Evolutionary conservation across 2,113 vertebrate species (phyloP).

Genomic region (Psittacula cyanocephala): DNA sequence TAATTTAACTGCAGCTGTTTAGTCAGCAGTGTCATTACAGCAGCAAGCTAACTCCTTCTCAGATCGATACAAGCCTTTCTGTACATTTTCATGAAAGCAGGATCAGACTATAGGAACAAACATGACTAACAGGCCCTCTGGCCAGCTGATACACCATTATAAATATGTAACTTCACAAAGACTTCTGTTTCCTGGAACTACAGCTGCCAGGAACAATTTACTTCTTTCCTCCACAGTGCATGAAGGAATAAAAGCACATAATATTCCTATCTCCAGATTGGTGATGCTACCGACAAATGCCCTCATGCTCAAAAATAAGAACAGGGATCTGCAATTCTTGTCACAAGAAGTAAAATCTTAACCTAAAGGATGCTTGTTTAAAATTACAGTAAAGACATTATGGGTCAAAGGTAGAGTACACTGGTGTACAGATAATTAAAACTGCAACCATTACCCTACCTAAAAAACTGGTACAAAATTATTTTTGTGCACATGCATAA

Average conservation of each 20-base stretch:
- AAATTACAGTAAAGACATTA: not conserved
- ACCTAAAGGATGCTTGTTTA: not conserved
- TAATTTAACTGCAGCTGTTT: constrained; percentile 57
- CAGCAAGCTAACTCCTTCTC: constrained; percentile 12
- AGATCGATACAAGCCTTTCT: not conserved
- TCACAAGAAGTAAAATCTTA: not conserved
- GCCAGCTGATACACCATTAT: not conserved
- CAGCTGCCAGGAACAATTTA: not conserved
- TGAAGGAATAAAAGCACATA: not conserved
- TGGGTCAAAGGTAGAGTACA: not conserved
- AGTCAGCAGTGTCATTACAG: constrained; percentile 11
- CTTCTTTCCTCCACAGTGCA: not conserved
- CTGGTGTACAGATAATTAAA: not conserved
- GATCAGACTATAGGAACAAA: not conserved
- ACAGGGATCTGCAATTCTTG: not conserved
- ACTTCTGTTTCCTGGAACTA: not conserved
- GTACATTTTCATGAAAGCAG: not conserved
- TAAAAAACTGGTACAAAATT: not conserved
- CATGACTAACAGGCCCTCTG: not conserved
- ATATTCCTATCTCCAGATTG: not conserved
- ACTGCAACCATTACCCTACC: not conserved
- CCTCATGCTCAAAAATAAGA: not conserved
- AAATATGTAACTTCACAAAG: constrained; percentile 8
- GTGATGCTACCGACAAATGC: not conserved
- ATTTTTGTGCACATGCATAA: not conserved